Conservation (phyloP, 2,888 invertebrate genomes). For the Cabera pusaria region DNA sequence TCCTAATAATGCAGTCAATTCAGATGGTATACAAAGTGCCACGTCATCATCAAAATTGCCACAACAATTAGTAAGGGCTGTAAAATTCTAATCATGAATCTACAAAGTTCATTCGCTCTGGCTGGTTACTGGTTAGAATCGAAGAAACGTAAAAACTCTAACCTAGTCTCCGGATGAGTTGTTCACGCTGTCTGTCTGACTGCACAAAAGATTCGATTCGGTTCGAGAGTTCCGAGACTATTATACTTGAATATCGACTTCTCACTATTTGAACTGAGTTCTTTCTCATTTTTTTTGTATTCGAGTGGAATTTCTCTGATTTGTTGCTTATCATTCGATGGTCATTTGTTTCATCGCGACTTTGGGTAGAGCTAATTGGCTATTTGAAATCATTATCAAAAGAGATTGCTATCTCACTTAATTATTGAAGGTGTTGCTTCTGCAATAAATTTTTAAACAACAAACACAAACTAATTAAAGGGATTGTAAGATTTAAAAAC, state of each 20-base stretch:
- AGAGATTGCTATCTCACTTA: too few species aligned
- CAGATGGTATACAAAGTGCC: too few species aligned
- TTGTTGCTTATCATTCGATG: constrained; percentile 26
- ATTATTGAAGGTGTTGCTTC: too few species aligned
- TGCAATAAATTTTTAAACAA: too few species aligned
- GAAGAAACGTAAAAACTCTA: constrained; percentile 24
- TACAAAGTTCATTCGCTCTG: constrained; percentile 9
- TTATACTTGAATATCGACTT: constrained; percentile 44
- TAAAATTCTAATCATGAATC: constrained; percentile 9
- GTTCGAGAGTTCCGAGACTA: constrained; percentile 46
- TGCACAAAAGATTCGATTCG: constrained; percentile 60
- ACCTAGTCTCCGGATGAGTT: constrained; percentile 22
- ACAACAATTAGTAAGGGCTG: too few species aligned
- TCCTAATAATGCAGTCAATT: too few species aligned
- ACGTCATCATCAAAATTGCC: too few species aligned
- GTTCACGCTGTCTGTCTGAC: constrained; percentile 31
- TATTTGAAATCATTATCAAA: constrained; percentile 10
- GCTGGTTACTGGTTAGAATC: constrained; percentile 22
- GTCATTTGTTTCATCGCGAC: constrained; percentile 20
- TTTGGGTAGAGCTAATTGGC: constrained; percentile 9
- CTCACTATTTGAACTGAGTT: constrained; percentile 63
- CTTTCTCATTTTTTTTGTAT: constrained; percentile 39
- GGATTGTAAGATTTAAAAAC: too few species aligned
- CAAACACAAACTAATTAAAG: too few species aligned
- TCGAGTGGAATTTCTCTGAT: constrained; percentile 28